Evolutionary conservation across 35 echinoderm and acorn worm species (phyloP).

Genomic region (Hemicentrotus pulcherrimus): DNA sequence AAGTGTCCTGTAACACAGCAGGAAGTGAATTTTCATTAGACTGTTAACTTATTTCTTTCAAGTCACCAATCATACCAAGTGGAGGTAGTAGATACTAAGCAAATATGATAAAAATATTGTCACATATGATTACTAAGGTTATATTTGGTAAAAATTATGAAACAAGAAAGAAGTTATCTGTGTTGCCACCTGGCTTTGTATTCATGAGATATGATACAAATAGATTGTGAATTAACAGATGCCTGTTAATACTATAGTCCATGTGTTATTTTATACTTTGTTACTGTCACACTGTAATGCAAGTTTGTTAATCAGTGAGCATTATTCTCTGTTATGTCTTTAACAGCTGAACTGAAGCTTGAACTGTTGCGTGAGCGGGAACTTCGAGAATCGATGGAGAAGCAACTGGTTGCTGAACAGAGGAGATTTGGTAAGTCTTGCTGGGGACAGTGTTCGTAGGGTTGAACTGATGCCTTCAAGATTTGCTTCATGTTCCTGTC

Average conservation of each 20-base stretch:
- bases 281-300: neutral
- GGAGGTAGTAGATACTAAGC: neutral
- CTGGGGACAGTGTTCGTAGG: neutral
- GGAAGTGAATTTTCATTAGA: neutral
- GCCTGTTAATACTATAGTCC: neutral
- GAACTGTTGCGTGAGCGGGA: conserved; percentile 91
- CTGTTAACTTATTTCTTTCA: neutral
- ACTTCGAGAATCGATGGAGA: conserved; percentile 80
- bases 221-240: neutral
- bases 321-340: conserved; percentile 43
- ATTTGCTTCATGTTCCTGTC: neutral
- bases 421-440: conserved; percentile 61
- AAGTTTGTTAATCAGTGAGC: neutral
- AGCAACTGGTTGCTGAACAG: conserved; percentile 87
- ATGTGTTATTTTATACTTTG: neutral
- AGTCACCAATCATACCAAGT: neutral
- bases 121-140: neutral
- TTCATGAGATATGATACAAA: neutral
- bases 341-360: conserved; percentile 88
- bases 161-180: neutral
- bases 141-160: neutral
- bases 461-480: neutral
- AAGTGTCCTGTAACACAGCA: neutral
- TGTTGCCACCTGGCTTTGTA: neutral
- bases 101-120: neutral